These are phyloP conservation scores for Heteractis magnifica DNA, from an alignment of 92 coral and sea anemone genomes.

Conservation along the genomic window DNA sequence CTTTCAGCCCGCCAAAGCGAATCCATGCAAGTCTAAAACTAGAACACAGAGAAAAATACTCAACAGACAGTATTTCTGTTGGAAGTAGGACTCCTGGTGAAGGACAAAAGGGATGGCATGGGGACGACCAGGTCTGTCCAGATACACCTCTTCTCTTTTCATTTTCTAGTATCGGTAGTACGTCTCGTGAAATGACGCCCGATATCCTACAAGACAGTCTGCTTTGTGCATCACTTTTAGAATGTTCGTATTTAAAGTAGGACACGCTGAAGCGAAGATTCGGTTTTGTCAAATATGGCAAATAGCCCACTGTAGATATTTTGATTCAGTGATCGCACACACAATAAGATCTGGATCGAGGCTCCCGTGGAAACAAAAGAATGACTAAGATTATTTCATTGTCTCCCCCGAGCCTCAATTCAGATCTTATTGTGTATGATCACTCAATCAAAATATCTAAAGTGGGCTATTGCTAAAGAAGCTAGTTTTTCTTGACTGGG, in stretches of 20 bases:
- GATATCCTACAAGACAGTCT: conserved; percentile 33
- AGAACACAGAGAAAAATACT: neutral
- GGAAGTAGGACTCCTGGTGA: neutral
- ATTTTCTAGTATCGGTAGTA: neutral
- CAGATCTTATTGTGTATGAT: no score
- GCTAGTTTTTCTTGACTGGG: no score
- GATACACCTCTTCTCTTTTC: conserved; percentile 3
- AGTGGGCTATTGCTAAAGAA: no score
- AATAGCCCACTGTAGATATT: no score
- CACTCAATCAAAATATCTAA: no score
- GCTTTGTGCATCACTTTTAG: conserved; percentile 34
- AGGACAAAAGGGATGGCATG: neutral
- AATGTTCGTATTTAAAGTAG: conserved; percentile 39
- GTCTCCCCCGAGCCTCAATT: no score
- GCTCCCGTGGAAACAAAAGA: no score
- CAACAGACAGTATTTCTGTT: neutral
- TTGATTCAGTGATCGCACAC: no score
- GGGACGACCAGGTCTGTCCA: neutral
- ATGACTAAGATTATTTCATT: no score
- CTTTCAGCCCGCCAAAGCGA: neutral
- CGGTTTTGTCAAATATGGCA: no score
- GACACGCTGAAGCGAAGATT: neutral
- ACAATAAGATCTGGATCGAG: no score
- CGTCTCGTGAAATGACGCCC: neutral
- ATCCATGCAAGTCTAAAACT: neutral